Evolutionary conservation across 1,140 invertebrate species (phyloP).

Genomic region (Thaumatotibia leucotreta): DNA sequence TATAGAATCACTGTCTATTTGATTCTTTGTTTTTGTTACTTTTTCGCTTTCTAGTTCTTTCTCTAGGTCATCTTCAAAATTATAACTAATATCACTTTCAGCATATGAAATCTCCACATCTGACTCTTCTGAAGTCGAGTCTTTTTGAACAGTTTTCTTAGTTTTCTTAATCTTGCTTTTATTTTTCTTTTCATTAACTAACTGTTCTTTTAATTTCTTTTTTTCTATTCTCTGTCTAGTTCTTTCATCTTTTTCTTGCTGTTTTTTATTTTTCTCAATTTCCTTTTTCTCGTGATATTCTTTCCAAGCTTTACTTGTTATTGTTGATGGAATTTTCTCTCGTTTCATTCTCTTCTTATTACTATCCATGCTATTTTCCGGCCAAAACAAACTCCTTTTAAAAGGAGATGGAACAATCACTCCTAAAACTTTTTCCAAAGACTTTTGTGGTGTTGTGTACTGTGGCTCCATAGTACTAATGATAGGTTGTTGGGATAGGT

Average conservation of each 20-base stretch:
- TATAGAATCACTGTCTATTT: too few species aligned
- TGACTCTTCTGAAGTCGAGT: conserved; percentile 19
- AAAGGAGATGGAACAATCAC: conserved; percentile 26
- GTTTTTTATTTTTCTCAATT: conserved; percentile 22
- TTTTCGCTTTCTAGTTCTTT: background rate
- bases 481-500: conserved; percentile 13
- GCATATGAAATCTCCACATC: conserved; percentile 12
- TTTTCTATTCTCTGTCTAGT: conserved; percentile 20
- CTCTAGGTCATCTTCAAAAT: conserved; percentile 3
- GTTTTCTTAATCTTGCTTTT: conserved; percentile 19
- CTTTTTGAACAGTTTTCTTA: background rate
- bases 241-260: conserved; percentile 22
- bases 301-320: conserved; percentile 25
- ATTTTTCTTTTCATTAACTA: conserved; percentile 14
- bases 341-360: conserved; percentile 19
- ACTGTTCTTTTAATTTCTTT: conserved; percentile 18
- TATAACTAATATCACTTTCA: conserved; percentile 12
- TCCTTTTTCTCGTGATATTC: conserved; percentile 22
- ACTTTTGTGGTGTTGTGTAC: conserved; percentile 17
- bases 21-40: background rate
- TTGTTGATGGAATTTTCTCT: conserved; percentile 22
- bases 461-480: too few species aligned
- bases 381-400: conserved; percentile 25
- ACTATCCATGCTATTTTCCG: conserved; percentile 15
- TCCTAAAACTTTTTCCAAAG: conserved; percentile 20